phyloP scores from a whole-genome alignment of 2,797 vertebrate species.

The Catamblyrhynchus diadema region DNA sequence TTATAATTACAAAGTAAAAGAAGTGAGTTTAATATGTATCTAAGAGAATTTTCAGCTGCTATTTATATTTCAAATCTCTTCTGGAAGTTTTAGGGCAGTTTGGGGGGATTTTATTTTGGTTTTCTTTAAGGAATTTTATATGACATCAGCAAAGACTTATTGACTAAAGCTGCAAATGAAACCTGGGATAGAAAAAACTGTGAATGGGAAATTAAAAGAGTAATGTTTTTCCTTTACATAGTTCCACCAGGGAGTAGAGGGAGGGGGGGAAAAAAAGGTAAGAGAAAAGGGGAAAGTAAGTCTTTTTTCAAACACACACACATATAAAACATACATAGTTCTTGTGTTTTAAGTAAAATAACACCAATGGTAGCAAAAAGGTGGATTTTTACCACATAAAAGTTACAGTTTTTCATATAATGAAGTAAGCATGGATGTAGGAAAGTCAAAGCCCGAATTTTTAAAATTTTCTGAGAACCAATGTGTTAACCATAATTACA shows the following conservation, averaged over 20 bases:
- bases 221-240: not conserved
- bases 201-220: not conserved
- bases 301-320: not conserved
- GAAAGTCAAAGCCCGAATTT: not conserved
- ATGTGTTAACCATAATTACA: not conserved
- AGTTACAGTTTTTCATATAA: not conserved
- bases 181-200: not conserved
- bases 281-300: not conserved
- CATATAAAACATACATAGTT: not conserved
- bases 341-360: not conserved
- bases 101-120: not conserved
- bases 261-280: accelerated
- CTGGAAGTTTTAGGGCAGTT: not conserved
- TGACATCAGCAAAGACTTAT: not conserved
- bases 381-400: not conserved
- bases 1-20: conserved; percentile 15
- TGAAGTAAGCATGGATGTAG: accelerated
- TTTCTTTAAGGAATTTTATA: not conserved
- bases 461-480: not conserved
- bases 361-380: not conserved
- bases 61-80: conserved; percentile 8
- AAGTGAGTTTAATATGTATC: not conserved
- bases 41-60: not conserved
- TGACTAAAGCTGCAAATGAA: not conserved
- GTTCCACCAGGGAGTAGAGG: accelerated